These are phyloP conservation scores for Notospermus geniculatus DNA, from an alignment of 1,140 invertebrate genomes.

Conservation along the genomic window DNA sequence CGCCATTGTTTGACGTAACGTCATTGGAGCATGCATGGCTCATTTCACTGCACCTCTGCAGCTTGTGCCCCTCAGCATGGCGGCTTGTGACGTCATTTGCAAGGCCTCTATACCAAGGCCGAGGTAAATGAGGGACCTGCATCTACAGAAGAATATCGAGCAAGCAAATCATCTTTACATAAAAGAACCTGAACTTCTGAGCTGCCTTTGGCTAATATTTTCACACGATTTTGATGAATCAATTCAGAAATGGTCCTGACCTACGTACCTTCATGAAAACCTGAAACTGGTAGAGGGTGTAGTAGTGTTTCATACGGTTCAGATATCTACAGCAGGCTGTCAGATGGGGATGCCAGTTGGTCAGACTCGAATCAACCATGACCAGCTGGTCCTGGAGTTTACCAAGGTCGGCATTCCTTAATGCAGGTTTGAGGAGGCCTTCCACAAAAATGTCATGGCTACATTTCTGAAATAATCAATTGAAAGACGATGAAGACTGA, in stretches of 20 bases:
- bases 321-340: constrained; percentile 53
- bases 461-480: constrained; percentile 38
- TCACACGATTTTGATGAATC: no score
- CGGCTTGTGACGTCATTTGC: no score
- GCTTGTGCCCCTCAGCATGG: no score
- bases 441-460: constrained; percentile 53
- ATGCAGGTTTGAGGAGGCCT: constrained; percentile 46
- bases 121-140: no score
- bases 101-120: no score
- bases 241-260: not conserved
- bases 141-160: no score
- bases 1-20: no score
- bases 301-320: constrained; percentile 41
- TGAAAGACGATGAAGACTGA: not conserved
- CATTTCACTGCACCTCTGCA: no score
- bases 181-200: no score
- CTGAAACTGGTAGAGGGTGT: constrained; percentile 54
- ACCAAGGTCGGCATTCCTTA: constrained; percentile 47
- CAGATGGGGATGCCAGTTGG: constrained; percentile 48
- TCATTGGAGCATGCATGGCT: no score
- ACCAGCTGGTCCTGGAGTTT: constrained; percentile 48
- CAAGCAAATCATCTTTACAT: no score
- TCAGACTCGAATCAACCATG: constrained; percentile 46
- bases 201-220: no score
- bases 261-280: constrained; percentile 51